Percentiles rank a stretch among this genome's conserved stretches.
These are phyloP conservation scores for Leucania comma DNA, from an alignment of 2,888 invertebrate species.

Conservation along the genomic window DNA sequence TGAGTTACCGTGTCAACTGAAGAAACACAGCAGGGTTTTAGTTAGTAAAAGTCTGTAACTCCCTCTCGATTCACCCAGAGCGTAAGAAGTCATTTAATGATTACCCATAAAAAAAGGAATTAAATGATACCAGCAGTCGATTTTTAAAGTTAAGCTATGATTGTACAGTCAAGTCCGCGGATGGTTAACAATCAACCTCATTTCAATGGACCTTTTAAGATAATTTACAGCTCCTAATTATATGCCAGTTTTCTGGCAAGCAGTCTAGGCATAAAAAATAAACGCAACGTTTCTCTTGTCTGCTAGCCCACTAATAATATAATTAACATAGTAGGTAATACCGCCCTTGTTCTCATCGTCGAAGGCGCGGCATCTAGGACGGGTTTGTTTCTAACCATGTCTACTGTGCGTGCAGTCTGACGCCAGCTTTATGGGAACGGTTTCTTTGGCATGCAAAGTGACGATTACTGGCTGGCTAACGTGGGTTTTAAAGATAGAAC, in stretches of 20 bases:
- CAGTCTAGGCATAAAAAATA: neutral
- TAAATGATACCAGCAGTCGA: too few relatives aligned
- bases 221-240: neutral
- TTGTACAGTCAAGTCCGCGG: too few relatives aligned
- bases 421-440: slow-evolving; percentile 39
- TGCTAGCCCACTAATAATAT: slow-evolving; percentile 25
- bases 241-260: neutral
- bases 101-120: too few relatives aligned
- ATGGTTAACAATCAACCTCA: too few relatives aligned
- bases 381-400: slow-evolving; percentile 53
- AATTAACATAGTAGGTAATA: slow-evolving; percentile 48
- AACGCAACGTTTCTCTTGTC: neutral
- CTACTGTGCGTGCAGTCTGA: slow-evolving; percentile 24
- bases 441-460: slow-evolving; percentile 42
- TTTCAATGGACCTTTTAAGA: neutral
- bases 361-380: slow-evolving; percentile 60
- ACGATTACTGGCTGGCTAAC: slow-evolving; percentile 2
- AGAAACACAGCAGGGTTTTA: too few relatives aligned
- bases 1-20: too few relatives aligned
- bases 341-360: slow-evolving; percentile 55
- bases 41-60: too few relatives aligned
- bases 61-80: too few relatives aligned
- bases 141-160: too few relatives aligned
- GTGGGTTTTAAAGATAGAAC: slow-evolving; percentile 18
- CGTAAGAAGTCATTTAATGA: too few relatives aligned